Evolutionary conservation across 2,113 vertebrate species (phyloP), one percentile per base, ranked within the genome.

Genomic region (Amphiprion ocellaris): DNA sequence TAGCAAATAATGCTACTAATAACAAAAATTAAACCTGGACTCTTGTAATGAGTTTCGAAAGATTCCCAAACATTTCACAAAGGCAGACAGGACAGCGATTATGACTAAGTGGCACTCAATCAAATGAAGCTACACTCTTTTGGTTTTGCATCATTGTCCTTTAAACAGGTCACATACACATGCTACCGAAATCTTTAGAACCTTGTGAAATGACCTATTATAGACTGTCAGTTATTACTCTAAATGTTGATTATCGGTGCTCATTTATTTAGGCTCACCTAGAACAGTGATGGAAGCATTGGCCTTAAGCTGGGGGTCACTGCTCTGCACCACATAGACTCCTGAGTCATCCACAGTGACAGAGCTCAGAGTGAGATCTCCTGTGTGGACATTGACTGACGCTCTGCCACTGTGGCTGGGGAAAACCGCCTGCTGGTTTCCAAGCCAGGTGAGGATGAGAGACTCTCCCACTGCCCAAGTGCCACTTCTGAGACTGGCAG

Each of bases 331-430:
- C 3, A 10, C 3, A 53, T 90, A 93, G 46, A 85, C 54, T 15
- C 92, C 93, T 1, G 89, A 86, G 78, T 93, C 91, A 0, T 44
- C 74, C 59, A 85, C 46, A 0, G 39, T 83, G 60, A 90, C 15
- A 0, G 79, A 83, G 33, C 0, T 85, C 70, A 94, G 72, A 3
- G 59, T 83, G n/a, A 93, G 89, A 0, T 69, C 79, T 30, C 87
- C 86, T 3, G 60, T 90, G 73, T 50, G 37, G 66, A 73, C 15
- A 26, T 90, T 63, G 17, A 92, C 81, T 0, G 65, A 71, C 0
- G 68, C 87, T 39, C 90, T 86, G 81, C 79, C 79, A 0, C 0
- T 77, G 64, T 91, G 50, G 44, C 39, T 66, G 15, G 74, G 49
- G 30, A 78, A 79, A 24, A 81, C 37, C 0, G 68, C 79, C 79